Evolutionary conservation across 1,140 invertebrate genomes (phyloP).

Genomic region (Anastatus disparis): DNA sequence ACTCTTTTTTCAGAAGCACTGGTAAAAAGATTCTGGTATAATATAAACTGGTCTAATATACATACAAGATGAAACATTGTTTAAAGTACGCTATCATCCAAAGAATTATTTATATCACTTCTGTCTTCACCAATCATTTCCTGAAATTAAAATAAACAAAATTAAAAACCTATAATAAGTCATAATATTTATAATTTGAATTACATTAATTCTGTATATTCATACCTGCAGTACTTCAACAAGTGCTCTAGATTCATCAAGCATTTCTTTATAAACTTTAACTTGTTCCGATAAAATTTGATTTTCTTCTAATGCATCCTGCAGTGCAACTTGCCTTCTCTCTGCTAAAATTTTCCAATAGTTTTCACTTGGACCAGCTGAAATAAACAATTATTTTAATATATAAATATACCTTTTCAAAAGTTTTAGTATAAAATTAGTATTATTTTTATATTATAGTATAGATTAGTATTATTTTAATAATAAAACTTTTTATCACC

Average conservation of each 20-base stretch:
- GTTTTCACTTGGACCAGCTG: slow-evolving; percentile 71
- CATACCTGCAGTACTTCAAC: slow-evolving; percentile 76
- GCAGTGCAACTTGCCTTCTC: slow-evolving; percentile 72
- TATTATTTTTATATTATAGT: too few species aligned
- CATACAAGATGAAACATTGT: too few species aligned
- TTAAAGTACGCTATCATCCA: too few species aligned
- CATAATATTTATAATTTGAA: neutral
- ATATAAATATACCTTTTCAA: neutral
- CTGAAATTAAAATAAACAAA: slow-evolving; percentile 46
- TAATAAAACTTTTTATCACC: slow-evolving; percentile 43
- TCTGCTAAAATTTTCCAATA: slow-evolving; percentile 78
- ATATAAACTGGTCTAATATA: too few species aligned
- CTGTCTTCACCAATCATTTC: slow-evolving; percentile 63
- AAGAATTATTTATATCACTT: slow-evolving; percentile 60
- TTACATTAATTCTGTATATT: neutral
- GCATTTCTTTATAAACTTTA: slow-evolving; percentile 72
- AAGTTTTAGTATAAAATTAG: neutral
- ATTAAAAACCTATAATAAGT: slow-evolving; percentile 18
- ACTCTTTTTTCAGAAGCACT: neutral
- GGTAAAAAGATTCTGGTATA: slow-evolving; percentile 21
- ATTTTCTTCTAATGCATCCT: slow-evolving; percentile 75
- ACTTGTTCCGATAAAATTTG: slow-evolving; percentile 74
- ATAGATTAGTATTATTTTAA: neutral
- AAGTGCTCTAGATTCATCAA: slow-evolving; percentile 73
- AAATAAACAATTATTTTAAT: too few species aligned